These are phyloP conservation scores for Prenolepis imparis DNA, from an alignment of 2,888 invertebrate species.

Conservation along the genomic window DNA sequence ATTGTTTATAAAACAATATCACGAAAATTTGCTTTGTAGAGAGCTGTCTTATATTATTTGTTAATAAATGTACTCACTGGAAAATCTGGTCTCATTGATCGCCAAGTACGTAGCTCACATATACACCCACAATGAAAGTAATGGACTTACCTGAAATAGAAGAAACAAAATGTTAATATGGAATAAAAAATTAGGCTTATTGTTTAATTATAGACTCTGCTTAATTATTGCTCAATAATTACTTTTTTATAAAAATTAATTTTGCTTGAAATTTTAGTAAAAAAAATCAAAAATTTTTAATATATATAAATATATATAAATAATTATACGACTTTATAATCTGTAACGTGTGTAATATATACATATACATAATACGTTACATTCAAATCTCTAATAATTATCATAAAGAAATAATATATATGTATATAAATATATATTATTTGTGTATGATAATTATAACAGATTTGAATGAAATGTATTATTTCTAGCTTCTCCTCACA, in stretches of 20 bases:
- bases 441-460: neutral
- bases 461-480: neutral
- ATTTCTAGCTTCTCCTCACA: neutral
- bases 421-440: neutral
- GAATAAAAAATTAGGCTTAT: neutral
- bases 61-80: conserved; percentile 66
- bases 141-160: conserved; percentile 72
- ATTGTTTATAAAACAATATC: neutral
- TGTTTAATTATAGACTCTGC: neutral
- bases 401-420: too few species aligned
- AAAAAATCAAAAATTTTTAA: neutral
- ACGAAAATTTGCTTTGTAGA: neutral
- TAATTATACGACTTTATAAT: too few species aligned
- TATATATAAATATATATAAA: too few species aligned
- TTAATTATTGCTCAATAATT: neutral
- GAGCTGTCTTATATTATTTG: neutral
- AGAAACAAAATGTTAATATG: conserved; percentile 30
- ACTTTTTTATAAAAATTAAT: neutral
- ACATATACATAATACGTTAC: too few species aligned
- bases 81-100: conserved; percentile 9
- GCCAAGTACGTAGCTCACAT: conserved; percentile 25
- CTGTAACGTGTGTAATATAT: too few species aligned
- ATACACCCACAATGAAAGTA: conserved; percentile 1
- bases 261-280: neutral
- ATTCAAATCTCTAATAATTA: too few species aligned